Conservation (phyloP, 2,113 vertebrate species). For the Varanus salvator region DNA sequence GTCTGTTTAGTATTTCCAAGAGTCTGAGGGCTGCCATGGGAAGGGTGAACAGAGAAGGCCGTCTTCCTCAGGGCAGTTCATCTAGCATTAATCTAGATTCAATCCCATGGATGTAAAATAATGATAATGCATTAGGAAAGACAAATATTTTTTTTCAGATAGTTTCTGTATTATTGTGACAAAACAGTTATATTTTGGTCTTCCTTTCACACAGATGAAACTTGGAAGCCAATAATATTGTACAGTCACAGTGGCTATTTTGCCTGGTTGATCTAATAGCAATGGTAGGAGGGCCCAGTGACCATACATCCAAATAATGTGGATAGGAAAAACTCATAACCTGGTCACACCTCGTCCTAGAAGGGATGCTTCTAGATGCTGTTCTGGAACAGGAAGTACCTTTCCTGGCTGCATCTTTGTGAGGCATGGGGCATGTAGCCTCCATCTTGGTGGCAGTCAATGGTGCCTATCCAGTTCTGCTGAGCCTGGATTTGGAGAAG, state of each 20-base stretch:
- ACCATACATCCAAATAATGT: constrained; percentile 37
- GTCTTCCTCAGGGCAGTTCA: too few species aligned
- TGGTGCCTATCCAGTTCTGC: neutral
- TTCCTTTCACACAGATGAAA: constrained; percentile 21
- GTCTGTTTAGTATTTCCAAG: too few species aligned
- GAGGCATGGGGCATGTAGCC: neutral
- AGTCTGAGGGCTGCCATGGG: too few species aligned
- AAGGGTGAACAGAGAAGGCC: too few species aligned
- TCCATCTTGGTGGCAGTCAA: neutral
- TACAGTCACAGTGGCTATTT: neutral
- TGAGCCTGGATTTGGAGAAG: neutral
- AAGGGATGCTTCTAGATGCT: neutral
- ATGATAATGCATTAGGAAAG: neutral
- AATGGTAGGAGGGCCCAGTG: constrained; percentile 24
- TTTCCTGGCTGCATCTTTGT: neutral
- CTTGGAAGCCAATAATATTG: constrained; percentile 11
- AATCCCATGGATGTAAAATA: neutral
- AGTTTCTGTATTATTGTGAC: neutral
- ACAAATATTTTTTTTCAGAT: neutral
- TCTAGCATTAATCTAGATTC: too few species aligned
- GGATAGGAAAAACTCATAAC: neutral
- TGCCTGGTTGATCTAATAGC: neutral
- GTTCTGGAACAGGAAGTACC: too few species aligned
- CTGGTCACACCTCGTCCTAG: too few species aligned
- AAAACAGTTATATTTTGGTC: neutral